A percentile compares a stretch with the other conserved stretches of the same genome.
These are phyloP conservation scores for Drosophila demipolita DNA, from an alignment of 2,888 invertebrate species.

Conservation along the genomic window DNA sequence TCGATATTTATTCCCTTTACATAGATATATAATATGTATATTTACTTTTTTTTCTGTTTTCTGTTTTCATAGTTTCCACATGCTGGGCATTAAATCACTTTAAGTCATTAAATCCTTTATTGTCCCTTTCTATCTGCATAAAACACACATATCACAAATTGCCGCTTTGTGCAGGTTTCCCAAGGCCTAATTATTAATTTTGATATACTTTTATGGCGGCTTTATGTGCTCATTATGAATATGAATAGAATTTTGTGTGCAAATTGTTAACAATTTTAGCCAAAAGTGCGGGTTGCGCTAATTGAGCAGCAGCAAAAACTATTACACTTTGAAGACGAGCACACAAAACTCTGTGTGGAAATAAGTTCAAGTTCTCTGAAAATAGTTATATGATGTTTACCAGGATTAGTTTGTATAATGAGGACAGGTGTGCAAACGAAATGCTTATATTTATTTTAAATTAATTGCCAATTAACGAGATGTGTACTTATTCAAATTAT, in stretches of 20 bases:
- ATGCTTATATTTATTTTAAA: too few species aligned
- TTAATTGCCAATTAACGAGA: not conserved
- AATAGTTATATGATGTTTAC: not conserved
- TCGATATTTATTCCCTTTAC: conserved; percentile 48
- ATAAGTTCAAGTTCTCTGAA: not conserved
- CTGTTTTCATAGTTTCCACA: not conserved
- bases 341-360: conserved; percentile 8
- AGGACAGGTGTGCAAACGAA: not conserved
- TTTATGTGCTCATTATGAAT: conserved; percentile 47
- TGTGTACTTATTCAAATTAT: not conserved
- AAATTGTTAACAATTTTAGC: conserved; percentile 20
- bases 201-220: conserved; percentile 15
- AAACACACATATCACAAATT: conserved; percentile 22
- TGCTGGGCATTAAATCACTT: conserved; percentile 40
- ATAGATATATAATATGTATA: conserved; percentile 4
- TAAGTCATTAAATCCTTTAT: conserved; percentile 20
- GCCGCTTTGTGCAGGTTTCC: conserved; percentile 31
- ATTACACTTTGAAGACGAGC: conserved; percentile 2
- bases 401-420: not conserved
- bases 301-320: conserved; percentile 32
- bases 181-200: conserved; percentile 46
- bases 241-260: conserved; percentile 40
- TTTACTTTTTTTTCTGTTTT: conserved; percentile 6
- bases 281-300: conserved; percentile 42
- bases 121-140: not conserved